phyloP scores from a whole-genome alignment of 1,140 invertebrate genomes.

The Diachasma alloeum region DNA sequence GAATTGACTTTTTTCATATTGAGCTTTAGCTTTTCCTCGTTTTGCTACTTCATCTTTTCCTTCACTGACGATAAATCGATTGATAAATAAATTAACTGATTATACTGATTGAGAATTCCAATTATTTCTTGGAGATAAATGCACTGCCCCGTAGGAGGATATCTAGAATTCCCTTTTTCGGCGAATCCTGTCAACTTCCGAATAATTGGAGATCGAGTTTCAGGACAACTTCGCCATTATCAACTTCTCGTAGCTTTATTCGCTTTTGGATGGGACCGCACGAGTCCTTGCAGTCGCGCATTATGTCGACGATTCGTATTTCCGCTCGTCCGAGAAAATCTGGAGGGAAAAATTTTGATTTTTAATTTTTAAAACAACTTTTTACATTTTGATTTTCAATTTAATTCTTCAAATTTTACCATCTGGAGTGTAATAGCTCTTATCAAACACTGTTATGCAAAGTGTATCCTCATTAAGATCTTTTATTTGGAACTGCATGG shows the following conservation, averaged over 20 bases:
- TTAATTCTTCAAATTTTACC: too few relatives aligned
- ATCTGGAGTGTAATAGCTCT: conserved; percentile 81
- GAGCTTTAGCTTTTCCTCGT: background rate
- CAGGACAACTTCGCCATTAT: conserved; percentile 75
- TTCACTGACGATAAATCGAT: background rate
- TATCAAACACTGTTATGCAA: conserved; percentile 81
- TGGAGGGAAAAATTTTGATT: conserved; percentile 56
- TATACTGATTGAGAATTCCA: background rate
- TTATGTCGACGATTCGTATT: conserved; percentile 74
- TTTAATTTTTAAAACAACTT: too few relatives aligned
- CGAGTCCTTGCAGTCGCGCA: conserved; percentile 69
- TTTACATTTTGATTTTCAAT: too few relatives aligned
- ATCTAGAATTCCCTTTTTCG: background rate
- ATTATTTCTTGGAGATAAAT: background rate
- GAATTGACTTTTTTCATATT: background rate
- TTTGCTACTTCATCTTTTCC: background rate
- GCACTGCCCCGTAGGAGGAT: background rate
- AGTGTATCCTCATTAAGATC: conserved; percentile 79
- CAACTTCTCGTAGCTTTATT: conserved; percentile 76
- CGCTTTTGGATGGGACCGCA: conserved; percentile 76
- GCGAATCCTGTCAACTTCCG: conserved; percentile 37
- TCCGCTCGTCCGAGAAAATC: conserved; percentile 83
- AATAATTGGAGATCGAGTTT: conserved; percentile 81
- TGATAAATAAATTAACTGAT: background rate
- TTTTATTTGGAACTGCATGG: conserved; percentile 85